Percentiles rank a stretch among this genome's conserved stretches.
phyloP scores from a whole-genome alignment of 2,113 vertebrate species.

The Sapayoa aenigma region DNA sequence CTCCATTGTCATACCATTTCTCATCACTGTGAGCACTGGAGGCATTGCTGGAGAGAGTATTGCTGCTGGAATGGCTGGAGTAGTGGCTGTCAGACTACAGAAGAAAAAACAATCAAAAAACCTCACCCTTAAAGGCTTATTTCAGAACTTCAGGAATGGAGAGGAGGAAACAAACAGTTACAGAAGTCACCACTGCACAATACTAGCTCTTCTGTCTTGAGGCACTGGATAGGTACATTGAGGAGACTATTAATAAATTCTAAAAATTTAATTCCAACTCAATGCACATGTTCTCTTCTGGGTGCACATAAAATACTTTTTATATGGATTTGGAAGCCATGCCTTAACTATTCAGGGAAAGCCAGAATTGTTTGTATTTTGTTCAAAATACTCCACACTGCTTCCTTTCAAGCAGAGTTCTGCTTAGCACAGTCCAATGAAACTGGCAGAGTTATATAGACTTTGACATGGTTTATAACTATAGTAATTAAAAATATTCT shows the following conservation, averaged over 20 bases:
- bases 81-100: slow-evolving; percentile 87
- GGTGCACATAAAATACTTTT: background rate
- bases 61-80: slow-evolving; percentile 97
- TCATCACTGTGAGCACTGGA: slow-evolving; percentile 93
- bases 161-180: background rate
- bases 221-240: background rate
- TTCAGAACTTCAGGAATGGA: background rate
- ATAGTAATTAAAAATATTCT: background rate
- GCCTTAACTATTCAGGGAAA: background rate
- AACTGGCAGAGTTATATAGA: background rate
- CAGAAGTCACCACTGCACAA: background rate
- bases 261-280: background rate
- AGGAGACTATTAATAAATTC: background rate
- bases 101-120: background rate
- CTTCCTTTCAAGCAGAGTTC: background rate
- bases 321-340: background rate
- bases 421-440: background rate
- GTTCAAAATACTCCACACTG: background rate
- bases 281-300: background rate
- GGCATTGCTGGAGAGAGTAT: slow-evolving; percentile 92
- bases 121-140: background rate
- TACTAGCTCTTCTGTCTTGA: background rate
- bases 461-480: background rate
- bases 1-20: slow-evolving; percentile 91
- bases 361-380: background rate